Evolutionary conservation across 1,140 invertebrate genomes (phyloP).

Genomic region (Tyrophagus putrescentiae): DNA sequence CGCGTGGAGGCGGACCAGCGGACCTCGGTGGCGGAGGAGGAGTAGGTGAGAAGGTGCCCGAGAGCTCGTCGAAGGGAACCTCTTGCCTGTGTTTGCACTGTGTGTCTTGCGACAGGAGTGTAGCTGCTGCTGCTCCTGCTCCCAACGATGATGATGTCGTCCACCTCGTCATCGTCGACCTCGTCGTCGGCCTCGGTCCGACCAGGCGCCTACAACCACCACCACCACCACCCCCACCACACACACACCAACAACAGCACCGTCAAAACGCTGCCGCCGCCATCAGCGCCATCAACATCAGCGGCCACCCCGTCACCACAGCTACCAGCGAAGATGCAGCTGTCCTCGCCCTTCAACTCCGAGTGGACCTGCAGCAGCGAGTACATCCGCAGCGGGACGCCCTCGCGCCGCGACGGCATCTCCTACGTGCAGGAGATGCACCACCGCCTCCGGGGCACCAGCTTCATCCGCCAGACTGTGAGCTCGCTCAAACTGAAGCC

Average conservation of each 20-base stretch:
- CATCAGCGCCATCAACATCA: neutral
- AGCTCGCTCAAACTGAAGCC: constrained; percentile 9
- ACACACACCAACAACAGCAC: neutral
- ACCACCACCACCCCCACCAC: neutral
- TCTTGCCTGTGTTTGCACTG: too few species aligned
- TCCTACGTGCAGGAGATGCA: neutral
- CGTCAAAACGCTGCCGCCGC: neutral
- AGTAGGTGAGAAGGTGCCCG: too few species aligned
- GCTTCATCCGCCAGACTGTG: neutral
- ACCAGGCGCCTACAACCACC: neutral
- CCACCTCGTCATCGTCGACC: too few species aligned
- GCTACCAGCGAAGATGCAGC: too few species aligned
- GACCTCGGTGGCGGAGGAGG: too few species aligned
- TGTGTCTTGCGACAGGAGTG: too few species aligned
- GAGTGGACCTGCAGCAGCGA: neutral
- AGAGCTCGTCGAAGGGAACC: too few species aligned
- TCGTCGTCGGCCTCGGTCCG: too few species aligned
- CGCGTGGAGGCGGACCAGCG: too few species aligned
- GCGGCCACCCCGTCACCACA: neutral
- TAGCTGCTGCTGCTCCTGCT: too few species aligned
- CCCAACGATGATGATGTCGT: too few species aligned
- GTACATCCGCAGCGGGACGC: neutral
- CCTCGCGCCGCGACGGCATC: neutral
- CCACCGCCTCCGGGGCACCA: neutral
- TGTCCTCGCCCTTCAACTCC: neutral